These are phyloP conservation scores for Gavialis gangeticus DNA, from an alignment of 2,113 vertebrate species.

Conservation along the genomic window DNA sequence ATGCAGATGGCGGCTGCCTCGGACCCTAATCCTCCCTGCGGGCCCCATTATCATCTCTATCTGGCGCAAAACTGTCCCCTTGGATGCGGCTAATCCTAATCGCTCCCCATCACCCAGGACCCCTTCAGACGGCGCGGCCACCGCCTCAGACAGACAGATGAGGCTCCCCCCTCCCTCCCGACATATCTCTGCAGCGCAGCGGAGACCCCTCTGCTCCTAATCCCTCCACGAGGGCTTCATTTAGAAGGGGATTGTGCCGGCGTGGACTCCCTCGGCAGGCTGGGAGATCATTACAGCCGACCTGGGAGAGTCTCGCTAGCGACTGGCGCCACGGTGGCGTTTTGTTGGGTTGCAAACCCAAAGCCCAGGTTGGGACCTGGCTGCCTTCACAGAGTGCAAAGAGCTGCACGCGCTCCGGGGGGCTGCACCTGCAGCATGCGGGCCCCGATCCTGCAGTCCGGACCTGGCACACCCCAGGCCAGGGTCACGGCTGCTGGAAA, in stretches of 20 bases:
- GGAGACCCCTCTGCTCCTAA: conserved; percentile 50
- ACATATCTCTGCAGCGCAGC: conserved; percentile 55
- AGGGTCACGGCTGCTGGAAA: not conserved
- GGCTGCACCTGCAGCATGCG: not conserved
- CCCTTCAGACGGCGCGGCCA: conserved; percentile 54
- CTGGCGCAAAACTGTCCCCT: conserved; percentile 68
- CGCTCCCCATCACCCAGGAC: conserved; percentile 27
- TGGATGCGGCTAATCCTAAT: conserved; percentile 74
- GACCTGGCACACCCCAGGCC: not conserved
- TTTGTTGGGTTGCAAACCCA: no score
- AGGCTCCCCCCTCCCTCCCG: not conserved
- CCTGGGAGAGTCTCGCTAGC: conserved; percentile 29
- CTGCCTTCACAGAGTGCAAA: not conserved
- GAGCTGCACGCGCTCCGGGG: fast-evolving
- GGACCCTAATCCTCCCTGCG: conserved; percentile 45
- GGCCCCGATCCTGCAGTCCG: fast-evolving
- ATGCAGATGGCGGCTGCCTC: conserved; percentile 56
- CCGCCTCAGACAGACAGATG: conserved; percentile 45
- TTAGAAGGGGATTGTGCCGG: conserved; percentile 67
- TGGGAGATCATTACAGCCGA: conserved; percentile 15
- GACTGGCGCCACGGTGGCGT: not conserved
- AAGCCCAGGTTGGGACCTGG: fast-evolving
- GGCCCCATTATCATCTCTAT: conserved; percentile 67
- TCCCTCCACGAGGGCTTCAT: conserved; percentile 42
- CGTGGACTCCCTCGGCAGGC: conserved; percentile 51